phyloP scores from a whole-genome alignment of 2,797 vertebrate genomes.

The Chelonia mydas region DNA sequence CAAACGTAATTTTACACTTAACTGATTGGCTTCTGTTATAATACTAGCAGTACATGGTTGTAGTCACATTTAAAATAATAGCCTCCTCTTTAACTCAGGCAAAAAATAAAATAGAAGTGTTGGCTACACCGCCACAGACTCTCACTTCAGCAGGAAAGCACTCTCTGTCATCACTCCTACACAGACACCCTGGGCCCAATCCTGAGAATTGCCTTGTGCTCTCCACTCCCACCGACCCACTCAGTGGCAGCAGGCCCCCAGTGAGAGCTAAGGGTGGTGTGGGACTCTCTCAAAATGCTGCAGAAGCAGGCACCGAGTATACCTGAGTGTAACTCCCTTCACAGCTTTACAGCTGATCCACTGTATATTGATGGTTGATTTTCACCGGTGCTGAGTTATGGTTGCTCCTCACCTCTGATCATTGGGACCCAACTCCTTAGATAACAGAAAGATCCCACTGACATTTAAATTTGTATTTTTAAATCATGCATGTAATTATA shows the following conservation, averaged over 20 bases:
- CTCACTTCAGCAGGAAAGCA: not conserved
- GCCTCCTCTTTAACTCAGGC: constrained; percentile 4
- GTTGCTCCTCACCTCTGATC: not conserved
- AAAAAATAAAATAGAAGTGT: not conserved
- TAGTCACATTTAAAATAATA: not conserved
- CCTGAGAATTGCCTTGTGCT: not conserved
- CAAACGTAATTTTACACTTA: constrained; percentile 11
- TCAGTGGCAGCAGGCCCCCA: not conserved
- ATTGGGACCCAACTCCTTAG: not conserved
- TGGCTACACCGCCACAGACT: not conserved
- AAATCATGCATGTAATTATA: rapidly evolving
- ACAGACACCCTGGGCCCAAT: rapidly evolving
- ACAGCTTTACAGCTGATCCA: not conserved
- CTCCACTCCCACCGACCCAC: not conserved
- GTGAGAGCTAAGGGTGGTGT: not conserved
- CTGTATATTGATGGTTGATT: not conserved
- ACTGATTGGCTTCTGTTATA: not conserved
- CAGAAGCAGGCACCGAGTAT: not conserved
- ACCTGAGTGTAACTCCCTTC: not conserved
- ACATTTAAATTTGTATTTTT: not conserved
- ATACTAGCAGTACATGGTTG: not conserved
- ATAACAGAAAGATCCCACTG: not conserved
- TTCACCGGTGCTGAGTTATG: not conserved
- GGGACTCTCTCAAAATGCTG: not conserved
- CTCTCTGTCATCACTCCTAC: not conserved